phyloP scores from a whole-genome alignment of 1,140 invertebrate species.

The Solen grandis region DNA sequence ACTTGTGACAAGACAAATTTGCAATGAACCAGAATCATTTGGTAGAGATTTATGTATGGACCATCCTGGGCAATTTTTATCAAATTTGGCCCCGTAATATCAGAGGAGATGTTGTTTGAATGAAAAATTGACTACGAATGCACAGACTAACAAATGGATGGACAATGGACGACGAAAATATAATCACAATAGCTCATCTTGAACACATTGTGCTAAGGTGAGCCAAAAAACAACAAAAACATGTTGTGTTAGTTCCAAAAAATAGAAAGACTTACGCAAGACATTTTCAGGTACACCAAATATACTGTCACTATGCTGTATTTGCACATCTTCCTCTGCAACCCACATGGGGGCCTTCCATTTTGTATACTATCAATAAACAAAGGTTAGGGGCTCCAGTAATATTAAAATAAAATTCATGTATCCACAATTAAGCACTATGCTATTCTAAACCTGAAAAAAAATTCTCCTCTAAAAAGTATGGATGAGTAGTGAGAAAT shows the following conservation, averaged over 20 bases:
- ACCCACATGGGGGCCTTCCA: constrained; percentile 65
- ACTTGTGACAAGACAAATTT: no score
- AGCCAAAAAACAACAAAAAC: neutral
- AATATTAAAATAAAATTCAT: neutral
- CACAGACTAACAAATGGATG: neutral
- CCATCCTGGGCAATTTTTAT: no score
- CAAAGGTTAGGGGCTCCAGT: neutral
- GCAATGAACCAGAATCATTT: no score
- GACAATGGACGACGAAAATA: no score
- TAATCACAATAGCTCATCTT: neutral
- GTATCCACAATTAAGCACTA: no score
- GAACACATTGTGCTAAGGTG: neutral
- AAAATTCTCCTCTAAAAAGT: no score
- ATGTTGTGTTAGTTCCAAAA: neutral
- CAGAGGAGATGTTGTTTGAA: no score
- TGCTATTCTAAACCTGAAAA: no score
- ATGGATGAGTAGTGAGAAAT: no score
- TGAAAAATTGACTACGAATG: no score
- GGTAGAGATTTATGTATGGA: no score
- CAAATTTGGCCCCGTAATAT: no score
- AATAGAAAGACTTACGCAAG: constrained; percentile 57
- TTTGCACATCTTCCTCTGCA: constrained; percentile 46
- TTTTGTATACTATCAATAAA: constrained; percentile 4
- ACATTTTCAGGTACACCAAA: constrained; percentile 62
- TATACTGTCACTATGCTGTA: constrained; percentile 31